phyloP scores from a whole-genome alignment of 2,888 invertebrate species.

The Eilema griseolum region DNA sequence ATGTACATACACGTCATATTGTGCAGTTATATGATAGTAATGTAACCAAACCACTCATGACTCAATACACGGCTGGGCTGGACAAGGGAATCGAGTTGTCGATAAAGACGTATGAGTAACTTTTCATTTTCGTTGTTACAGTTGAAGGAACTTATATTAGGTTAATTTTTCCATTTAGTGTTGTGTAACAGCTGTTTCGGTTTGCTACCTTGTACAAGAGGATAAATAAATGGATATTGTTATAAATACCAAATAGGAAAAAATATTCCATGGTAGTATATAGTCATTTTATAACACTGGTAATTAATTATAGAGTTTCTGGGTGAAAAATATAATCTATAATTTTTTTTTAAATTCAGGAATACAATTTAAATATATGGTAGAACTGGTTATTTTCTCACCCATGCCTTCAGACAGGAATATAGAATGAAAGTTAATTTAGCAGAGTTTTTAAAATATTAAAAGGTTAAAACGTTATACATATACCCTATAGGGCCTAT shows the following conservation, averaged over 20 bases:
- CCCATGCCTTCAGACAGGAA: too few species aligned
- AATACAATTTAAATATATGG: too few species aligned
- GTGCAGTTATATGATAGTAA: constrained; percentile 30
- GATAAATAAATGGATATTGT: not conserved
- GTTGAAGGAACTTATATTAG: not conserved
- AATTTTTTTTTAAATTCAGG: too few species aligned
- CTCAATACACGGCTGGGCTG: constrained; percentile 35
- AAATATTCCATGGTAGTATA: not conserved
- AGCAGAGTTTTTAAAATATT: too few species aligned
- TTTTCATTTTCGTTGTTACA: constrained; percentile 22
- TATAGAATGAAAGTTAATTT: too few species aligned
- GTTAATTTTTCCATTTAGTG: not conserved
- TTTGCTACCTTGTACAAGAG: not conserved
- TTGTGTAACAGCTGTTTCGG: not conserved
- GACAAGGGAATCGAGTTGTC: constrained; percentile 37
- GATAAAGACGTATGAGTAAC: constrained; percentile 27
- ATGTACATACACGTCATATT: constrained; percentile 35
- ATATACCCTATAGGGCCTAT: too few species aligned
- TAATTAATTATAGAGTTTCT: not conserved
- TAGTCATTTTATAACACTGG: not conserved
- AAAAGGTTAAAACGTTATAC: too few species aligned
- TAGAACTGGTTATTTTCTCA: too few species aligned
- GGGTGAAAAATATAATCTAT: too few species aligned
- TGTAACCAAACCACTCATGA: constrained; percentile 48
- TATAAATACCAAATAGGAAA: not conserved